Evolutionary conservation across 1,140 invertebrate genomes (phyloP).

Genomic region (Achroia grisella): DNA sequence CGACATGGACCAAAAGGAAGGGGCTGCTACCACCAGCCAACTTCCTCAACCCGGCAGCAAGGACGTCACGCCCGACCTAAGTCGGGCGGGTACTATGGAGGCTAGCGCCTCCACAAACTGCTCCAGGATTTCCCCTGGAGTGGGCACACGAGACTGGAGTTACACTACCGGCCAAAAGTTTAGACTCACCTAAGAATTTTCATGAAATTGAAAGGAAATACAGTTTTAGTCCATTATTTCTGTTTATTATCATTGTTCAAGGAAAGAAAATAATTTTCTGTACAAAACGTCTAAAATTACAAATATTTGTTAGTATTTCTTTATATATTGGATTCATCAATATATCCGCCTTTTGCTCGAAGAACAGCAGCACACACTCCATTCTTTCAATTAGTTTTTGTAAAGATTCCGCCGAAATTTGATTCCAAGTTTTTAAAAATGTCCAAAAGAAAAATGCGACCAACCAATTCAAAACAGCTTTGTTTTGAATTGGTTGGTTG

Average conservation of each 20-base stretch:
- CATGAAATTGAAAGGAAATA: not conserved
- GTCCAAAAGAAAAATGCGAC: too few relatives aligned
- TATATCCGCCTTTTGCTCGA: not conserved
- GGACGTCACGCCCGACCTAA: too few relatives aligned
- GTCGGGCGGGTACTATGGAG: too few relatives aligned
- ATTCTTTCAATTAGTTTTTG: not conserved
- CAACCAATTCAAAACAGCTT: slow-evolving; percentile 12
- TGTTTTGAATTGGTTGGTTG: slow-evolving; percentile 7
- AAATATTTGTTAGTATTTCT: too few relatives aligned
- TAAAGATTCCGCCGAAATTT: slow-evolving; percentile 1
- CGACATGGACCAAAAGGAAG: too few relatives aligned
- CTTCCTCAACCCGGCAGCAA: too few relatives aligned
- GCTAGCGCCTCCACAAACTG: too few relatives aligned
- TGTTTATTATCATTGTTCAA: not conserved
- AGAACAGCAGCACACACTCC: not conserved
- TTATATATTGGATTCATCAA: not conserved
- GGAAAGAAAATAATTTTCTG: not conserved
- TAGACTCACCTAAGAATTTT: not conserved
- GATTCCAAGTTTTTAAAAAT: slow-evolving; percentile 10
- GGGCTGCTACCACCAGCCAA: too few relatives aligned
- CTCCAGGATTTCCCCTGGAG: too few relatives aligned
- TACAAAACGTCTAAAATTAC: not conserved
- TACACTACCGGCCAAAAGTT: not conserved
- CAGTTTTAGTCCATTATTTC: not conserved
- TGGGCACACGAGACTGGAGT: too few relatives aligned